phyloP scores from a whole-genome alignment of 2,888 invertebrate genomes.

The Xylota segnis region DNA sequence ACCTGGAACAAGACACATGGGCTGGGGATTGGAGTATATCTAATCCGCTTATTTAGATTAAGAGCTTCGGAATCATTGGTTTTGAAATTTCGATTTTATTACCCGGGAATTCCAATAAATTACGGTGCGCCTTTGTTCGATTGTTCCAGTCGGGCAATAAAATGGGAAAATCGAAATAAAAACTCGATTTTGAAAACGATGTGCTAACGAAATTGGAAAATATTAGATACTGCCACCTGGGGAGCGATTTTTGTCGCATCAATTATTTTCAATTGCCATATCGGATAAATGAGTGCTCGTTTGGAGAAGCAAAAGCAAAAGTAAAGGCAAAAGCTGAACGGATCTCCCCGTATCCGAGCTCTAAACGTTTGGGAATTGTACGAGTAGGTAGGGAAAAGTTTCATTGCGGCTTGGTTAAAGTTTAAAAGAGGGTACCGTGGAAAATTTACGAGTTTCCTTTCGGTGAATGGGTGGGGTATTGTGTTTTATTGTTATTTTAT shows the following conservation, averaged over 20 bases:
- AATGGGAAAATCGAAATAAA: slow-evolving; percentile 62
- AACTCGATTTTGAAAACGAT: slow-evolving; percentile 71
- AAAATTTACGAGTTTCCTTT: slow-evolving; percentile 64
- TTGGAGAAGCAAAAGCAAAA: not conserved
- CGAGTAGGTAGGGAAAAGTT: slow-evolving; percentile 6
- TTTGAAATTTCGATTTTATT: slow-evolving; percentile 72
- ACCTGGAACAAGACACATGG: slow-evolving; percentile 15
- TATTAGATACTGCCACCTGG: slow-evolving; percentile 77
- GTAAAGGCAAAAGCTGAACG: slow-evolving; percentile 8
- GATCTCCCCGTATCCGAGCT: not conserved
- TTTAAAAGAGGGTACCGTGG: slow-evolving; percentile 20
- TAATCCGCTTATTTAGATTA: slow-evolving; percentile 61
- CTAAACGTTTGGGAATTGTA: slow-evolving; percentile 46
- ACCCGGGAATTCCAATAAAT: slow-evolving; percentile 68
- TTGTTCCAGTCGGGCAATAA: slow-evolving; percentile 67
- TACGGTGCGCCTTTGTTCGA: slow-evolving; percentile 40
- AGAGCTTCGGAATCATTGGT: slow-evolving; percentile 63
- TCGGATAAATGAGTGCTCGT: slow-evolving; percentile 56
- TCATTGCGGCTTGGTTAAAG: slow-evolving; percentile 37
- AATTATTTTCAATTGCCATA: slow-evolving; percentile 78
- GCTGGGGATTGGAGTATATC: slow-evolving; percentile 9
- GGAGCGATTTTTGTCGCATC: slow-evolving; percentile 77
- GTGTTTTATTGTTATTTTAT: slow-evolving; percentile 71
- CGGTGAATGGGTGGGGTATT: slow-evolving; percentile 50
- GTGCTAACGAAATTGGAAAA: slow-evolving; percentile 76